Percentiles rank a stretch among this genome's conserved stretches.
phyloP scores from a whole-genome alignment of 64 coral and sea anemone genomes.

The Cladopsammia gracilis region DNA sequence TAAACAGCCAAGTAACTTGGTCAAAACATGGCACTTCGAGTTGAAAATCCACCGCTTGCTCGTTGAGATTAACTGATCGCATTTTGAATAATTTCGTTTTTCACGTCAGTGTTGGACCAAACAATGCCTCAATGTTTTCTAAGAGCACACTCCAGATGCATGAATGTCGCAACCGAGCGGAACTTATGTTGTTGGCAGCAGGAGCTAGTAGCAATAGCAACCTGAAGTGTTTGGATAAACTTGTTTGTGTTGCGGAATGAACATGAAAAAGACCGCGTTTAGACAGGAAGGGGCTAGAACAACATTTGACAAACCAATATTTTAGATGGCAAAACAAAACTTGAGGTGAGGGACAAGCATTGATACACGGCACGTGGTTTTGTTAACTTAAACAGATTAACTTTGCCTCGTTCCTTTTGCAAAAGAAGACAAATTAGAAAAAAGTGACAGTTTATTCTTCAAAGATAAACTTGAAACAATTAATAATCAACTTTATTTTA shows the following conservation, averaged over 20 bases:
- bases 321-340: neutral
- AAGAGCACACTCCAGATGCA: neutral
- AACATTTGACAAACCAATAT: neutral
- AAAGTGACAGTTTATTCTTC: no score
- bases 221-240: constrained; percentile 11
- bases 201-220: neutral
- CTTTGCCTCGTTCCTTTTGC: no score
- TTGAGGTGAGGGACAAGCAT: no score
- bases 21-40: no score
- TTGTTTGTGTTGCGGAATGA: neutral
- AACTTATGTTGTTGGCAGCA: neutral
- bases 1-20: no score
- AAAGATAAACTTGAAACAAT: no score
- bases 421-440: no score
- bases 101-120: neutral
- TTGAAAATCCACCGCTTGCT: no score
- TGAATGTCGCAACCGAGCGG: neutral
- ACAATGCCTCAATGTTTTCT: neutral
- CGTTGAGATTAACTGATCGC: no score
- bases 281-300: neutral
- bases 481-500: no score
- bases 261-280: neutral
- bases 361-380: no score
- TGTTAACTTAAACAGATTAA: no score
- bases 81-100: neutral